Evolutionary conservation across 2,113 vertebrate genomes (phyloP).

Genomic region (Malaclemys terrapin): DNA sequence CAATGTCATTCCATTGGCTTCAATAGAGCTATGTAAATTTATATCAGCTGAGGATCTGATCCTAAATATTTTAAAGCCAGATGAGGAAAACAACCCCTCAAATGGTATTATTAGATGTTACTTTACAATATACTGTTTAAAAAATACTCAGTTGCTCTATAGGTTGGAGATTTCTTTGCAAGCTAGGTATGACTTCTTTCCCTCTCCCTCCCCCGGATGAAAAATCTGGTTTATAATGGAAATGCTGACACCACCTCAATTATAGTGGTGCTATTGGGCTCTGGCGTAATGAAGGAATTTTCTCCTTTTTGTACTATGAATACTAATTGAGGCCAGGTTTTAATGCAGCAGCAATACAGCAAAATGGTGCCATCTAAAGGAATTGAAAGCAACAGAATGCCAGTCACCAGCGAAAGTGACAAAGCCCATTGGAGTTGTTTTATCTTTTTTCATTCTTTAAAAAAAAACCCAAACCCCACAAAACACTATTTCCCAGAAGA

Average conservation of each 20-base stretch:
- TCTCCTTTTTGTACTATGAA: constrained; percentile 73
- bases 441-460: background rate
- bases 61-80: accelerated
- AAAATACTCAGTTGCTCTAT: background rate
- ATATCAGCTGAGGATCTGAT: no score
- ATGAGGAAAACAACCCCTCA: accelerated
- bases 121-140: background rate
- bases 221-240: constrained; percentile 43
- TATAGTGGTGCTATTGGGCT: background rate
- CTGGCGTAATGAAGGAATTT: constrained; percentile 77
- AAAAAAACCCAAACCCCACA: no score
- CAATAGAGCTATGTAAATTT: accelerated
- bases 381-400: constrained; percentile 23
- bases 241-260: constrained; percentile 62
- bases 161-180: constrained; percentile 13
- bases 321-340: constrained; percentile 35
- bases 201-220: background rate
- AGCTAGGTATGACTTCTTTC: background rate
- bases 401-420: background rate
- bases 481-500: background rate
- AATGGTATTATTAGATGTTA: background rate
- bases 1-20: background rate
- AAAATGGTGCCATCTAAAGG: constrained; percentile 96
- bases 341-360: constrained; percentile 72
- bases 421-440: background rate